Percentiles rank a stretch among this genome's conserved stretches.
phyloP scores from a whole-genome alignment of 2,888 invertebrate species.

The Meloe dianella region DNA sequence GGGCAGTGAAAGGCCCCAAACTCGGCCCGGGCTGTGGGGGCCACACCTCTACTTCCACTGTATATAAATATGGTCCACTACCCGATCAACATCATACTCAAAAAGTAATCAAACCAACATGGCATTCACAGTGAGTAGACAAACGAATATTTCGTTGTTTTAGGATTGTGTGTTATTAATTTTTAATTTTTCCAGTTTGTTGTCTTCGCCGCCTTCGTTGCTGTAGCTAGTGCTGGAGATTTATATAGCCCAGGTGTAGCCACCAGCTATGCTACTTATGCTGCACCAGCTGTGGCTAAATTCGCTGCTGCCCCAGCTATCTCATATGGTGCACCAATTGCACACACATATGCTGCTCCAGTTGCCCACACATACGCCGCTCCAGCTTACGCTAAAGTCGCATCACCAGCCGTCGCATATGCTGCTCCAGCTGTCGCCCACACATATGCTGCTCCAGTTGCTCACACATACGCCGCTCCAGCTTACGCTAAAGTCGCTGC shows the following conservation, averaged over 20 bases:
- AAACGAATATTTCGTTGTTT: background rate
- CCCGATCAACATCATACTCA: conserved; percentile 20
- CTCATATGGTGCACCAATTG: conserved; percentile 24
- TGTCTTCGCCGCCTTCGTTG: conserved; percentile 39
- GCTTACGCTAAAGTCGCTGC: conserved; percentile 25
- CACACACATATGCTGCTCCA: conserved; percentile 24
- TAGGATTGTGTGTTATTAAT: background rate
- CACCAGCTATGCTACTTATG: conserved; percentile 21
- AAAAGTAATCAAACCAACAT: conserved; percentile 24
- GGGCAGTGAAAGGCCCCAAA: conserved; percentile 44
- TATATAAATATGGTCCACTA: conserved; percentile 27
- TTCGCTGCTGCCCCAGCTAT: conserved; percentile 26
- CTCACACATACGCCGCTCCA: conserved; percentile 20
- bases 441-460: conserved; percentile 39
- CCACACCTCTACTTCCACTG: conserved; percentile 37
- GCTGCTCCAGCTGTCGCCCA: conserved; percentile 51
- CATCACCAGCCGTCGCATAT: conserved; percentile 36
- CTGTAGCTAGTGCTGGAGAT: conserved; percentile 43
- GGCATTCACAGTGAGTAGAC: conserved; percentile 32
- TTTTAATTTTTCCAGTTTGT: conserved; percentile 32
- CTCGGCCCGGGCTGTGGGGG: conserved; percentile 37
- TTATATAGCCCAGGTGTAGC: conserved; percentile 36
- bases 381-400: conserved; percentile 29
- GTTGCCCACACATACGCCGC: conserved; percentile 31
- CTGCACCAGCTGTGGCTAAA: conserved; percentile 19